Evolutionary conservation across 2,113 vertebrate species (phyloP), one percentile per base, ranked within the genome.

Genomic region (Spea bombifrons): DNA sequence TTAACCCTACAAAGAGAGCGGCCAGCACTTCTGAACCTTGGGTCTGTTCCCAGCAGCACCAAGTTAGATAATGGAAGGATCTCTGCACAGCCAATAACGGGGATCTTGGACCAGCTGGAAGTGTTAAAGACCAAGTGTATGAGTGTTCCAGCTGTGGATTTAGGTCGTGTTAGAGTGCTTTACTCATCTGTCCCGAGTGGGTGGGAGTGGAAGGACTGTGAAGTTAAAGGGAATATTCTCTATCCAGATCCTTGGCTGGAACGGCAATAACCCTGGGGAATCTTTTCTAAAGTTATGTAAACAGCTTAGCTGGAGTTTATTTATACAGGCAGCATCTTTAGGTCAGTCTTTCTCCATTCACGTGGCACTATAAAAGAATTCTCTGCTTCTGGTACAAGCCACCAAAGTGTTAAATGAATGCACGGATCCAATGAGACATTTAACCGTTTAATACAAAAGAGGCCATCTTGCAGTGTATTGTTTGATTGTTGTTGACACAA

Each of bases 121-220:
- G 45, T 61, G 57, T 61, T 59, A 61, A 30, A 64, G 13, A 64
- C 17, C n/a, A 64, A 63, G 75, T 8, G 53, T 30, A 63, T 71
- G 75, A 44, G 52, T 70, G 45, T 53, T 77, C 75, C 75, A 77
- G 75, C 75, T 77, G 75, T 63, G 75, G 67, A 77, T 70, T 48
- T 69, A 43, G 44, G 75, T 17, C 75, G 65, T 59, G 66, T 48
- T 45, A 48, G 52, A 59, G n/a, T 17, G 44, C 66, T 55, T 66
- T 66, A 45, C 64, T 66, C 74, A 55, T 67, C 13, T 49, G 15
- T 77, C 68, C 67, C 75, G 30, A 50, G 75, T 77, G 75, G 75
- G 75, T 63, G 75, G 68, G 55, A 61, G 17, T 61, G 66, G 47
- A 70, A 61, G 17, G 65, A 30, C 74, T 69, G 12, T 49, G 46